phyloP scores from a whole-genome alignment of 2,888 invertebrate genomes.

The Ectobius pallidus region DNA sequence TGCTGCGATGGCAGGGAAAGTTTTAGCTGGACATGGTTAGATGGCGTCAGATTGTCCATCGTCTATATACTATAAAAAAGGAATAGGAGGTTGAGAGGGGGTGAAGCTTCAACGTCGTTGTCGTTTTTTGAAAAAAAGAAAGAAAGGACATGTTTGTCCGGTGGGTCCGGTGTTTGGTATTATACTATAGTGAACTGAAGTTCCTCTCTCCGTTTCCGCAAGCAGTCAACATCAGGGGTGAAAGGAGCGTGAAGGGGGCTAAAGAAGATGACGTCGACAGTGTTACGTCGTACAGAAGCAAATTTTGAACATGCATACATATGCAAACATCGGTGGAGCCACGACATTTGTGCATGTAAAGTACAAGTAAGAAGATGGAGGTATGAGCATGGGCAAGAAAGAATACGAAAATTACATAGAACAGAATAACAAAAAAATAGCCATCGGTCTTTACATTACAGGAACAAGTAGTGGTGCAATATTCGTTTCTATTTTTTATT shows the following conservation, averaged over 20 bases:
- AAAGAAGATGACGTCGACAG: not conserved
- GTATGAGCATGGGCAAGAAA: not conserved
- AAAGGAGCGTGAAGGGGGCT: not conserved
- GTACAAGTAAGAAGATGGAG: not conserved
- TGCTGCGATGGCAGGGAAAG: conserved; percentile 16
- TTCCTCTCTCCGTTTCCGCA: not conserved
- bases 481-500: not conserved
- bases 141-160: conserved; percentile 33
- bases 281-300: not conserved
- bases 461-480: not conserved
- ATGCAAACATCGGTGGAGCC: conserved; percentile 31
- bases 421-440: not conserved
- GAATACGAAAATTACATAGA: not conserved
- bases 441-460: not conserved
- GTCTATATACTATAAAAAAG: conserved; percentile 36
- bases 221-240: not conserved
- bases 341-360: not conserved
- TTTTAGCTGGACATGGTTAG: conserved; percentile 29
- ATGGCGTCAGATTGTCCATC: conserved; percentile 40
- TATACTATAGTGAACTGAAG: not conserved
- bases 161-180: conserved; percentile 8
- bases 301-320: conserved; percentile 33
- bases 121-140: conserved; percentile 34
- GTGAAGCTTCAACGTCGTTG: conserved; percentile 18
- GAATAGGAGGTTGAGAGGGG: not conserved